A percentile compares a stretch with the other conserved stretches of the same genome.
phyloP scores from a whole-genome alignment of 2,797 vertebrate genomes.

The Lacerta viridis region DNA sequence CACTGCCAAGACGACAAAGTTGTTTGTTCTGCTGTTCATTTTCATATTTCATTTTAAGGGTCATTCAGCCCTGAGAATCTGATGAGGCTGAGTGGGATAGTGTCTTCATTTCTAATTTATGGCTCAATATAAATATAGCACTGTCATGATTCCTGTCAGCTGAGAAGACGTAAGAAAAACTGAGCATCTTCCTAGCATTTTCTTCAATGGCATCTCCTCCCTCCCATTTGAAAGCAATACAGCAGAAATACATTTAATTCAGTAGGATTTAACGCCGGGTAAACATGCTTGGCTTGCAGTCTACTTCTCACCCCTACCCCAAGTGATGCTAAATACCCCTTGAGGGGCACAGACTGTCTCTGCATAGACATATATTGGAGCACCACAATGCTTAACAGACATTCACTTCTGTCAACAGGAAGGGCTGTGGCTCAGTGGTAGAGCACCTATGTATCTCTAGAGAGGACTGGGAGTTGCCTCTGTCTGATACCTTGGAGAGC shows the following conservation, averaged over 20 bases:
- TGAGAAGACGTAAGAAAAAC: conserved; percentile 25
- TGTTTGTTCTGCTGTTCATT: conserved; percentile 27
- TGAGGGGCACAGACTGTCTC: too few species aligned
- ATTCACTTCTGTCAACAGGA: too few species aligned
- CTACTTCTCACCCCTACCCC: background rate
- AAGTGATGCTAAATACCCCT: background rate
- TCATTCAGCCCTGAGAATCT: conserved; percentile 55
- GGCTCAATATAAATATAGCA: conserved; percentile 44
- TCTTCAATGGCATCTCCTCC: background rate
- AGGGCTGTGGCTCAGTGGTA: too few species aligned
- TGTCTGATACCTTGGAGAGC: too few species aligned
- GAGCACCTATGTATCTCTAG: too few species aligned
- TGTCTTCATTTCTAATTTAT: conserved; percentile 47
- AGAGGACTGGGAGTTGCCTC: too few species aligned
- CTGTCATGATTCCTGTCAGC: conserved; percentile 27
- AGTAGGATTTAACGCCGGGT: background rate
- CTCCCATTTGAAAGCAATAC: background rate
- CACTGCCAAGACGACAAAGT: background rate
- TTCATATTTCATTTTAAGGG: conserved; percentile 30
- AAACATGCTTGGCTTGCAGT: background rate
- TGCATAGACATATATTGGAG: background rate
- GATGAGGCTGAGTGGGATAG: background rate
- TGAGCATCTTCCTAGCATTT: conserved; percentile 41
- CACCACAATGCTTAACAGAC: too few species aligned
- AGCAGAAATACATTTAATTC: background rate